These are phyloP conservation scores for Cetoscarus ocellatus DNA, from an alignment of 2,797 vertebrate species.

Conservation along the genomic window DNA sequence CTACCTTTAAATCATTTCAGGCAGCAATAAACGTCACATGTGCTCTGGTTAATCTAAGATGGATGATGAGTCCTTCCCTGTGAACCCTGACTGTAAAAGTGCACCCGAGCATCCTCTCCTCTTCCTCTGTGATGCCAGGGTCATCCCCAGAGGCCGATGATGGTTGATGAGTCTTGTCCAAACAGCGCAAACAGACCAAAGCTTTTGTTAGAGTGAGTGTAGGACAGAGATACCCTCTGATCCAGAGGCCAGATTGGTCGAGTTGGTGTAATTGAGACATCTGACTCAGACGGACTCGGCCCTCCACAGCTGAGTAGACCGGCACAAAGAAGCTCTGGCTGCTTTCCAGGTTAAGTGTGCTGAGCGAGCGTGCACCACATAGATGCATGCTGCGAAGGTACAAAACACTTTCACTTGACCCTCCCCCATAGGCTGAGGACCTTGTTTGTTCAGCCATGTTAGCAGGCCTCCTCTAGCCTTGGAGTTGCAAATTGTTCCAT, in stretches of 20 bases:
- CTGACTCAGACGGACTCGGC: conserved; percentile 57
- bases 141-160: conserved; percentile 43
- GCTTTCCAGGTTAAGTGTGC: conserved; percentile 67
- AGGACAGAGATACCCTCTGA: conserved; percentile 55
- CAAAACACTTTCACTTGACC: conserved; percentile 54
- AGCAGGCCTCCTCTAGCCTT: background rate
- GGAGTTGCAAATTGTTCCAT: conserved; percentile 12
- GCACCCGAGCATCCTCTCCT: conserved; percentile 9
- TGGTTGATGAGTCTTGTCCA: conserved; percentile 48
- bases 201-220: conserved; percentile 43
- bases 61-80: background rate
- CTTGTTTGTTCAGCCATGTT: conserved; percentile 13
- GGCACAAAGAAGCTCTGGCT: conserved; percentile 72
- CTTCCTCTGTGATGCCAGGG: conserved; percentile 24
- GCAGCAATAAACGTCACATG: background rate
- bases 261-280: conserved; percentile 69
- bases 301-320: conserved; percentile 69
- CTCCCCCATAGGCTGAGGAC: conserved; percentile 22
- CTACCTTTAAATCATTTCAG: background rate
- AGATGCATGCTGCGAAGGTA: conserved; percentile 48
- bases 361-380: conserved; percentile 35
- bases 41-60: background rate
- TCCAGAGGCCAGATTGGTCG: conserved; percentile 35
- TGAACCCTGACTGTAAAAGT: conserved; percentile 6
- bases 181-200: conserved; percentile 39